These are phyloP conservation scores for Psittacara wagleri DNA, from an alignment of 2,113 vertebrate genomes.

Conservation along the genomic window DNA sequence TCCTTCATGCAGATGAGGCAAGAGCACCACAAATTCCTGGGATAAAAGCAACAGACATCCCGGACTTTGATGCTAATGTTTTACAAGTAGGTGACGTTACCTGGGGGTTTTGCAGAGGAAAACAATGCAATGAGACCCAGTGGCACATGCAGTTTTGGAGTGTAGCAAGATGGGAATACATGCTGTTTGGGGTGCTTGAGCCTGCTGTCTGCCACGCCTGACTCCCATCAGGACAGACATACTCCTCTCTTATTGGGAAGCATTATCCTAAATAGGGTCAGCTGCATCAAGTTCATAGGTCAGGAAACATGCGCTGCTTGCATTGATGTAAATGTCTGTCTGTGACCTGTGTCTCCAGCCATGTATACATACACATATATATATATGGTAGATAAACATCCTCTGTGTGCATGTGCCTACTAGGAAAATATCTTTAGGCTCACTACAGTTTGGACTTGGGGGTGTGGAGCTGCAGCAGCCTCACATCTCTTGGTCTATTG, in stretches of 20 bases:
- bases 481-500: neutral
- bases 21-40: neutral
- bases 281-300: neutral
- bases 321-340: neutral
- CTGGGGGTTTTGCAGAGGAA: neutral
- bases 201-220: rapidly evolving
- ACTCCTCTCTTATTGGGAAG: neutral
- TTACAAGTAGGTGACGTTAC: neutral
- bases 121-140: neutral
- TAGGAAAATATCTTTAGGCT: neutral
- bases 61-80: neutral
- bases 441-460: neutral
- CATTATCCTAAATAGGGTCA: neutral
- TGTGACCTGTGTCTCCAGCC: neutral
- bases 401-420: neutral
- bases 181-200: neutral
- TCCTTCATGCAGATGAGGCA: neutral
- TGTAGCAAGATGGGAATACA: neutral
- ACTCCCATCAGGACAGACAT: neutral
- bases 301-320: neutral
- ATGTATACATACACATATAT: too few relatives aligned
- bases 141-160: rapidly evolving
- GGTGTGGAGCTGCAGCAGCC: neutral
- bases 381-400: rapidly evolving
- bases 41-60: neutral